Conservation (phyloP, 2,113 vertebrate genomes). For the Erythrocercus mccallii region DNA sequence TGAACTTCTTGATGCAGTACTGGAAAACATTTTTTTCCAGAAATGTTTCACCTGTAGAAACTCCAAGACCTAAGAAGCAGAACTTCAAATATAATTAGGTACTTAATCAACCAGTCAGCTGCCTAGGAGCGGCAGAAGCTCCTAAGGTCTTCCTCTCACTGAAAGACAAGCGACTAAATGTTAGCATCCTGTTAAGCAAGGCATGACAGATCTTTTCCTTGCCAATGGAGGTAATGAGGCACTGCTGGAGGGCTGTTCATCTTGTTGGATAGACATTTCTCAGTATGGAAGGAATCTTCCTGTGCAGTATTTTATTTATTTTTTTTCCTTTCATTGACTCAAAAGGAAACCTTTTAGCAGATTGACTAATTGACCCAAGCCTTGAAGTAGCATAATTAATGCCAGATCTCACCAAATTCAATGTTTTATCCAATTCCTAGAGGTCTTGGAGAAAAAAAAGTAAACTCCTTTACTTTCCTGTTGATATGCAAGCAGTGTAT, state of each 20-base stretch:
- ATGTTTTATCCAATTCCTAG: not conserved
- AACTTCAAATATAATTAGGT: not conserved
- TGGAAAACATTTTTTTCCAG: not conserved
- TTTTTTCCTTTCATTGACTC: not conserved
- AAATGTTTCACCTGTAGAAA: not conserved
- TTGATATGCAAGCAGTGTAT: not conserved
- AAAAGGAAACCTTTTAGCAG: not conserved
- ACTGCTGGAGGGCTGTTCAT: not conserved
- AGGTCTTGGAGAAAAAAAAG: not conserved
- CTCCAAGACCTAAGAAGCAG: not conserved
- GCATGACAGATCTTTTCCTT: not conserved
- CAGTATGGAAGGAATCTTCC: not conserved
- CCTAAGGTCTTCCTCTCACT: not conserved
- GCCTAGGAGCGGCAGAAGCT: not conserved
- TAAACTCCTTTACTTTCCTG: not conserved
- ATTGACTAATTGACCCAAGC: not conserved
- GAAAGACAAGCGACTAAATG: not conserved
- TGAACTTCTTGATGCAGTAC: not conserved
- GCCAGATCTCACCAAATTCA: not conserved
- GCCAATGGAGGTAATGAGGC: not conserved
- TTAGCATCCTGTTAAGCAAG: not conserved
- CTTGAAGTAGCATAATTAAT: not conserved
- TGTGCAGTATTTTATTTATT: not conserved
- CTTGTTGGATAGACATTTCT: not conserved
- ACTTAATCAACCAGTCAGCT: not conserved